Conservation (phyloP, 1,140 invertebrate genomes). For the Drosophila fuyamai region DNA sequence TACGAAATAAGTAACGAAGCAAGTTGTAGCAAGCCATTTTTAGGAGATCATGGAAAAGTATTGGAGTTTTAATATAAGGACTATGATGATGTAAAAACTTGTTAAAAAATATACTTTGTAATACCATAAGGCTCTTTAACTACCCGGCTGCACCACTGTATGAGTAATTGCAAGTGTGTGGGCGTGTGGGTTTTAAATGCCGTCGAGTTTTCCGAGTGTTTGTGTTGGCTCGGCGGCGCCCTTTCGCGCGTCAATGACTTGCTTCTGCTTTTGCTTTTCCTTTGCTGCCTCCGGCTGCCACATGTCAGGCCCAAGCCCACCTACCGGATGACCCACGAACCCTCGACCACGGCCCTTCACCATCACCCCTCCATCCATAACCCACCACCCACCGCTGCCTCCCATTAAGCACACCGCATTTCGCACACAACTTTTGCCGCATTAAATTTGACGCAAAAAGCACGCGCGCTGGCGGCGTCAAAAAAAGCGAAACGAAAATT, state of each 20-base stretch:
- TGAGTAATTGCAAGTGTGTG: slow-evolving; percentile 16
- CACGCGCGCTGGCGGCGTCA: slow-evolving; percentile 53
- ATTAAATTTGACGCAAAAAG: slow-evolving; percentile 67
- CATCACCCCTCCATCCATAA: too few relatives aligned
- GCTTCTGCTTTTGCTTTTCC: slow-evolving; percentile 26
- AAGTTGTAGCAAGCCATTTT: too few relatives aligned
- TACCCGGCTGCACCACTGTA: slow-evolving; percentile 17
- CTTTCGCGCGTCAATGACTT: slow-evolving; percentile 64
- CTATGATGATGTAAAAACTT: too few relatives aligned
- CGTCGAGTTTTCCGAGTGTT: slow-evolving; percentile 26
- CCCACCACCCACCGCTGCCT: neutral
- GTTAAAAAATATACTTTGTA: too few relatives aligned
- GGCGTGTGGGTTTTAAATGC: slow-evolving; percentile 45
- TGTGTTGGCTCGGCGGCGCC: slow-evolving; percentile 22
- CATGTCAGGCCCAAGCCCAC: slow-evolving; percentile 35
- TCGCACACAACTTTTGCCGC: slow-evolving; percentile 71
- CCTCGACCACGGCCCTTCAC: slow-evolving; percentile 3
- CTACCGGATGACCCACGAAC: slow-evolving; percentile 37
- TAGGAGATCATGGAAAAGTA: too few relatives aligned
- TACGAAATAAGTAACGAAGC: too few relatives aligned
- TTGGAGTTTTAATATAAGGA: too few relatives aligned
- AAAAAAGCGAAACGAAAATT: slow-evolving; percentile 13
- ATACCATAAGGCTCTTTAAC: neutral
- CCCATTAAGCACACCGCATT: slow-evolving; percentile 40
- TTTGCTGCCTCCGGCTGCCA: slow-evolving; percentile 41